phyloP scores from a whole-genome alignment of 2,797 vertebrate species.

The Manis javanica region DNA sequence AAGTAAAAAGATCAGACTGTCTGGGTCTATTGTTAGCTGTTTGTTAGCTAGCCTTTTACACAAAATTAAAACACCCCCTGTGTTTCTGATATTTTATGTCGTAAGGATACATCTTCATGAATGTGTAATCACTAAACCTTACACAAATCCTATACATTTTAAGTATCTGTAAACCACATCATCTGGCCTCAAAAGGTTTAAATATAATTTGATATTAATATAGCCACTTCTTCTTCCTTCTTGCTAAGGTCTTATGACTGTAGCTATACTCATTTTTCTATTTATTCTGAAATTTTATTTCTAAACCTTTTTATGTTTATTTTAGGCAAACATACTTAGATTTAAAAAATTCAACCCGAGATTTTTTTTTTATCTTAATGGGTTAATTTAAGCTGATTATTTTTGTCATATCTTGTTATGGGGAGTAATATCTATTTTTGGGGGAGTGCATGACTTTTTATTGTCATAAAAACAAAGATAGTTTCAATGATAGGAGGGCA shows the following conservation, averaged over 20 bases:
- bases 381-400: neutral
- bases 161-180: neutral
- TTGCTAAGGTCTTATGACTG: neutral
- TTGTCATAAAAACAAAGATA: neutral
- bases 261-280: neutral
- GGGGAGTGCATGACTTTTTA: neutral
- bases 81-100: neutral
- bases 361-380: neutral
- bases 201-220: neutral
- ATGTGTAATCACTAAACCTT: neutral
- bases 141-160: neutral
- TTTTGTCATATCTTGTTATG: neutral
- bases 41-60: neutral
- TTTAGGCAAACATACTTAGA: constrained; percentile 39
- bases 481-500: neutral
- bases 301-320: constrained; percentile 6
- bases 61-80: neutral
- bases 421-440: neutral
- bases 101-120: neutral
- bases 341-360: neutral
- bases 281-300: constrained; percentile 29
- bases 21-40: neutral
- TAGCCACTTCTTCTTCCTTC: neutral
- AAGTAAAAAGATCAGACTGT: neutral
- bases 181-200: neutral